These are phyloP conservation scores for Dendrocincla tyrannina DNA, from an alignment of 2,797 vertebrate species.

Conservation along the genomic window DNA sequence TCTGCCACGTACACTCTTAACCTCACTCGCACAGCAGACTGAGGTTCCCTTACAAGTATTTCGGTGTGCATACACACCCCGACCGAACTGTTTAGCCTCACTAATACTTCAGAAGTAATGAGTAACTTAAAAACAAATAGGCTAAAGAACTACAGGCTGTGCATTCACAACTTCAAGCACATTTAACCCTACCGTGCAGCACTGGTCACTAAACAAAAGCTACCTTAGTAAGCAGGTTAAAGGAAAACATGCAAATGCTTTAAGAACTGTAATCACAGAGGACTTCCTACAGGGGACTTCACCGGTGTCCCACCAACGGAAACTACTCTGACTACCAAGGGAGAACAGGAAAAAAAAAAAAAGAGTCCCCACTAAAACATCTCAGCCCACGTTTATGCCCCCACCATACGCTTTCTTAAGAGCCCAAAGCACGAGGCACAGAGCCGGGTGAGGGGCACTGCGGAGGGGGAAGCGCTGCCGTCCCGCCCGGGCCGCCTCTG, in stretches of 20 bases:
- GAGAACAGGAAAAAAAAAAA: neutral
- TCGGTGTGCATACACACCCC: neutral
- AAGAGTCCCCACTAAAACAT: neutral
- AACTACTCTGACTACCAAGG: neutral
- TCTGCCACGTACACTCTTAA: neutral
- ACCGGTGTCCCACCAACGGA: neutral
- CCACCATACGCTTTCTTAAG: neutral
- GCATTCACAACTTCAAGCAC: neutral
- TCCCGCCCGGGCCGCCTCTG: neutral
- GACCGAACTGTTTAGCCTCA: neutral
- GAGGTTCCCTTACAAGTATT: neutral
- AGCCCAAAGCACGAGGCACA: neutral
- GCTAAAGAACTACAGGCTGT: neutral
- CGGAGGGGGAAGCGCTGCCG: neutral
- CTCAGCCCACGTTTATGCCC: neutral
- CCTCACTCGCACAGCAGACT: neutral
- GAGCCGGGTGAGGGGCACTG: neutral
- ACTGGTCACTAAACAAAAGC: neutral
- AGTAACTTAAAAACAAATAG: neutral
- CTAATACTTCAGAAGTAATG: rapidly evolving
- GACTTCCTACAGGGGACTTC: neutral
- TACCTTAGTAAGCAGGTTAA: neutral
- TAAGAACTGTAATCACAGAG: neutral
- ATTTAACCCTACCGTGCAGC: neutral
- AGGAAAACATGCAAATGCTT: neutral